Base-by-base conservation (phyloP, 1,140 invertebrate genomes). In the Pristionchus pacificus region DNA sequence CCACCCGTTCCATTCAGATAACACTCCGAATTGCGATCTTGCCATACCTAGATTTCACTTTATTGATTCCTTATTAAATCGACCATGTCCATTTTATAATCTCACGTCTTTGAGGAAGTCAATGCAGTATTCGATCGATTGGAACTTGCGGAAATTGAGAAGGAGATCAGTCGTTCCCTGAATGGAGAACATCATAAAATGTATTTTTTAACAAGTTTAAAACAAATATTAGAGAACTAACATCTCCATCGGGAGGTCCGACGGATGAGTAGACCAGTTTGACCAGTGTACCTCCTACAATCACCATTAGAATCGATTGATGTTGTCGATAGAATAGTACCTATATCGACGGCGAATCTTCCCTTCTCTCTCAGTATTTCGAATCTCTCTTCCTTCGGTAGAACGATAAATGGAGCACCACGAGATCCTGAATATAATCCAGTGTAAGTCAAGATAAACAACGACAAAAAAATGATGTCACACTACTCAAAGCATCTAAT, bases 101-200 rank as follows among this genome's bases (percentile, higher is more conserved):
- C 1, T 68, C 29, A 73, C 71, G 60, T 68, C 65, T 65, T 68
- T 73, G 1, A 73, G 14, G 24, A 73, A 73, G 10, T n/a, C 27
- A 19, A 73, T 61, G n/a, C 69, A 64, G 24, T 60, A 13, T 19
- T 73, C 71, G n/a, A 73, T n/a, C 32, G 60, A 60, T 19, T 58
- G 60, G 65, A 73, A 73, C 25, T 73, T 73, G 29, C 60, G 49
- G 61, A 73, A 73, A 25, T 73, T 73, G 29, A 73, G 68, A 19
- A 73, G 66, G 3, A 73, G 65, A 49, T 60, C 27, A 15, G 57
- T 59, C n/a, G 38, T 32, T 30, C 63, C 65, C 32, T 68, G 65
- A 65, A 58, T 58, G 0, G 31, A 19, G 38, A 19, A 49, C 65
- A 24, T 72, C 65, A 57, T 2, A 27, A 0, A 61, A 27, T 61